Percentiles rank a stretch among this genome's conserved stretches.
Conservation (phyloP, 2,888 invertebrate species). For the Deilephila porcellus region DNA sequence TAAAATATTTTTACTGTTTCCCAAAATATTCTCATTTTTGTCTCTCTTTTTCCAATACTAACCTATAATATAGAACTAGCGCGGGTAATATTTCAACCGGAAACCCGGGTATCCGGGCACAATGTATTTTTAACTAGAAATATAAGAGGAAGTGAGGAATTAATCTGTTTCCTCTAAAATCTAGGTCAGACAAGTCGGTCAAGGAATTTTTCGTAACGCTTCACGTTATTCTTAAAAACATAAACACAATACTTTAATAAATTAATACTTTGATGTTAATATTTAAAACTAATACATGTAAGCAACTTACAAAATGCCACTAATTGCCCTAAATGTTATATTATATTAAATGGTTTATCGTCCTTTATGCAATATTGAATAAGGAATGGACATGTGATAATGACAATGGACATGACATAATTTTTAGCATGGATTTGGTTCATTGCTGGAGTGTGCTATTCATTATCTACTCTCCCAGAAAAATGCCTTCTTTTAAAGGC, state of each 20-base stretch:
- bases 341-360: too few species aligned
- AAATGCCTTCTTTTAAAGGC: too few species aligned
- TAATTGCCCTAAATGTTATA: too few species aligned
- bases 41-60: neutral
- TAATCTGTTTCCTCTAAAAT: slow-evolving; percentile 34
- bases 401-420: too few species aligned
- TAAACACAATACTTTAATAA: neutral
- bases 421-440: too few species aligned
- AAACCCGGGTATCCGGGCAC: neutral
- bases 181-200: slow-evolving; percentile 43
- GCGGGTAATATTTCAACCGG: slow-evolving; percentile 8
- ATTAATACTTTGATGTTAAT: neutral
- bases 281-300: too few species aligned
- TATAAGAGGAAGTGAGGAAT: slow-evolving; percentile 35
- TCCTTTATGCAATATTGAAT: too few species aligned
- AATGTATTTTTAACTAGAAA: slow-evolving; percentile 31
- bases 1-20: neutral
- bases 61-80: slow-evolving; percentile 1
- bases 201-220: slow-evolving; percentile 35
- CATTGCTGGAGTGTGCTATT: too few species aligned
- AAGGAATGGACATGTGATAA: too few species aligned
- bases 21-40: neutral
- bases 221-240: slow-evolving; percentile 19
- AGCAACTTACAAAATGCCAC: too few species aligned
- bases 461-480: too few species aligned